Evolutionary conservation across 2,888 invertebrate genomes (phyloP).

Genomic region (Epinotia bilunana): DNA sequence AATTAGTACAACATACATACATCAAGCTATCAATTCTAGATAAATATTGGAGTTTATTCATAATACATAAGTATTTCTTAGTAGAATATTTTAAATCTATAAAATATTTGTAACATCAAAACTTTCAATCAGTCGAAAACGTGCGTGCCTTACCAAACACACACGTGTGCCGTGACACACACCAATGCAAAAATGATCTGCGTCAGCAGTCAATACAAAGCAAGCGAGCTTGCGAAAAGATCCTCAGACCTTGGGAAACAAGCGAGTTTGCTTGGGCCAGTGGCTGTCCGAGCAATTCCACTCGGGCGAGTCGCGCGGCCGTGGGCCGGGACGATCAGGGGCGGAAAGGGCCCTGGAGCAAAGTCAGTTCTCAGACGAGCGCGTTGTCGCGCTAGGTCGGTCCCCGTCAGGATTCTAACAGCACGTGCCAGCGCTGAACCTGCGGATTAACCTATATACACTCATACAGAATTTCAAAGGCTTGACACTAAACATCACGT

Average conservation of each 20-base stretch:
- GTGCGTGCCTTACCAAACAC: constrained; percentile 50
- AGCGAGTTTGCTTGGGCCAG: not conserved
- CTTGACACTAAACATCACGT: not conserved
- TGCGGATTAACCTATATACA: constrained; percentile 69
- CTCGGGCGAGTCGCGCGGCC: constrained; percentile 50
- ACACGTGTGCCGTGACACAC: constrained; percentile 43
- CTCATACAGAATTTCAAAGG: not conserved
- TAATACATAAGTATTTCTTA: constrained; percentile 25
- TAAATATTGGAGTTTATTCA: constrained; percentile 34
- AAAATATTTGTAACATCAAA: constrained; percentile 52
- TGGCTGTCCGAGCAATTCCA: constrained; percentile 20
- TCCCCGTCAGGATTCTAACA: constrained; percentile 89
- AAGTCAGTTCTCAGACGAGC: constrained; percentile 57
- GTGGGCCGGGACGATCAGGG: constrained; percentile 41
- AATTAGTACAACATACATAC: constrained; percentile 21
- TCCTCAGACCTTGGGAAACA: constrained; percentile 20
- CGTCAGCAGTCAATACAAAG: constrained; percentile 33
- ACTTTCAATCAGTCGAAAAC: constrained; percentile 60
- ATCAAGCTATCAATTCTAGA: constrained; percentile 29
- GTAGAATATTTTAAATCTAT: constrained; percentile 31
- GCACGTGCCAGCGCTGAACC: constrained; percentile 96
- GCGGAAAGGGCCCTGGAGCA: constrained; percentile 43
- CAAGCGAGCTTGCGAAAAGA: constrained; percentile 29
- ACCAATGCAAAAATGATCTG: constrained; percentile 46
- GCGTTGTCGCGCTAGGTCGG: constrained; percentile 67